A percentile compares a stretch with the other conserved stretches of the same genome.
These are phyloP conservation scores for Trachurus trachurus DNA, from an alignment of 2,797 vertebrate species.

Conservation along the genomic window DNA sequence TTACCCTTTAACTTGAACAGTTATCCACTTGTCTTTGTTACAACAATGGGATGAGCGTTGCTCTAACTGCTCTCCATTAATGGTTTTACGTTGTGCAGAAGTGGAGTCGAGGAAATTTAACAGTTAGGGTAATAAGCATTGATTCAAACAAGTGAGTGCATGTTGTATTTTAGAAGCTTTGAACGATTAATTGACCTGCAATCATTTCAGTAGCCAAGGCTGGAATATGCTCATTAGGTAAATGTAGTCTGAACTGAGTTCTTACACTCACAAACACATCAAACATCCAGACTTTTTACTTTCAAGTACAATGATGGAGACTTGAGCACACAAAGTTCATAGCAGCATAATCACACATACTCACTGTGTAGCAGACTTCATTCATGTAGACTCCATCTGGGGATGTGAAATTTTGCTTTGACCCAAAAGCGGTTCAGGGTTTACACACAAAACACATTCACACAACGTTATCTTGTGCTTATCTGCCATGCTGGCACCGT, in stretches of 20 bases:
- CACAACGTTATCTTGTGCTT: slow-evolving; percentile 16
- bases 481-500: slow-evolving; percentile 2
- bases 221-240: no score
- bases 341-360: neutral
- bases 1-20: no score
- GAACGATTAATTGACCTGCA: neutral
- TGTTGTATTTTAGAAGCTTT: neutral
- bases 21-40: neutral
- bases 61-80: neutral
- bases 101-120: no score
- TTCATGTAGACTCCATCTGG: slow-evolving; percentile 30
- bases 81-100: no score
- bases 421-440: slow-evolving; percentile 21
- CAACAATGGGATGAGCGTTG: neutral
- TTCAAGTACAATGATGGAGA: slow-evolving; percentile 12
- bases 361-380: neutral
- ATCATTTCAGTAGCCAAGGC: neutral
- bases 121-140: neutral
- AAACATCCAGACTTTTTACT: slow-evolving; percentile 24
- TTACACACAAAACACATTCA: neutral
- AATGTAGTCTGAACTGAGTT: neutral
- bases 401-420: slow-evolving; percentile 28
- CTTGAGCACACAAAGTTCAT: slow-evolving; percentile 18
- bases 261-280: neutral
- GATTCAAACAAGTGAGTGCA: neutral